Conservation (phyloP, 1,140 invertebrate genomes). For the Glossosoma conforme region DNA sequence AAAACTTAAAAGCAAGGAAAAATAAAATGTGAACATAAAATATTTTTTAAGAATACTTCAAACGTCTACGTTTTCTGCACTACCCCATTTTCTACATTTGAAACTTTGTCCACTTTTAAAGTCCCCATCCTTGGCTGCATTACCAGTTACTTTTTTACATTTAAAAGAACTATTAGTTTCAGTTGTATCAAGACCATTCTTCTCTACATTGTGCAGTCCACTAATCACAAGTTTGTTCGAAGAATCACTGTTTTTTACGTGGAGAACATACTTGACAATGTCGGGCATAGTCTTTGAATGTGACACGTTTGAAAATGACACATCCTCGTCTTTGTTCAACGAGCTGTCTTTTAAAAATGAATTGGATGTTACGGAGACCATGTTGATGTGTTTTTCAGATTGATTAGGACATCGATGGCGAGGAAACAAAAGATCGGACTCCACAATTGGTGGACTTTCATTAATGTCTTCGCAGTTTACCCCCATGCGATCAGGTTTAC, state of each 20-base stretch:
- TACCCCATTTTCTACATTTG: conserved; percentile 25
- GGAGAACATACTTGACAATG: conserved; percentile 25
- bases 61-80: conserved; percentile 26
- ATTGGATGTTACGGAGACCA: too few relatives aligned
- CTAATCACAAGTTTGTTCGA: background rate
- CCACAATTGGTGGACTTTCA: background rate
- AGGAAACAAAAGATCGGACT: conserved; percentile 27
- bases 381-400: too few relatives aligned
- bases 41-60: too few relatives aligned
- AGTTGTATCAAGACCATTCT: conserved; percentile 1
- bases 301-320: conserved; percentile 5
- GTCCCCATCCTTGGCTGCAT: background rate
- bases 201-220: conserved; percentile 3
- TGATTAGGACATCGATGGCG: conserved; percentile 26
- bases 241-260: conserved; percentile 1
- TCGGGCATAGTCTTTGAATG: conserved; percentile 29
- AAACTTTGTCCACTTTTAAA: background rate
- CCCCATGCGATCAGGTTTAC: too few relatives aligned
- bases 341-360: too few relatives aligned
- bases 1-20: too few relatives aligned
- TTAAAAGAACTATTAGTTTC: conserved; percentile 5
- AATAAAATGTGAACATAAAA: too few relatives aligned
- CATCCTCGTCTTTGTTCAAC: background rate
- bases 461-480: too few relatives aligned
- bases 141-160: conserved; percentile 4